Evolutionary conservation across 2,113 vertebrate genomes (phyloP), one percentile per base, ranked within the genome.

Genomic region (Tylochromis polylepis): DNA sequence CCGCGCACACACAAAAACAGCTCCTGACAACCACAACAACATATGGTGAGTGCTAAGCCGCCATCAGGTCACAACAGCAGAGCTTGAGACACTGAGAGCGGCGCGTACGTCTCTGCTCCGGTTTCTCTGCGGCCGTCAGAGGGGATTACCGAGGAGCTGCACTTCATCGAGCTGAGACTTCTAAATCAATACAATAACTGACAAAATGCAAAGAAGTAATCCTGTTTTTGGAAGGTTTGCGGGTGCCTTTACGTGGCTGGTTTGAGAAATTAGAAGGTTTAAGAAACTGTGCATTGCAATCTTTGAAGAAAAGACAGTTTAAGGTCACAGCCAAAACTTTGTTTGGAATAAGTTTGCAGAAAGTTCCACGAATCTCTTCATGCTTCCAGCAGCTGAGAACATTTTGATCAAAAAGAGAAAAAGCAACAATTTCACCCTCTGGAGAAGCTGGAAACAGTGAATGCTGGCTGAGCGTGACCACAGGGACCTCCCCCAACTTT

Each of bases 1-100:
- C 43, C 8, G 2, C 8, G 1, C 62, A 55, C 58, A 43, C 83
- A 53, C 85, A 58, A 11, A 77, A 78, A 87, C 89, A 79, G 20
- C 36, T 80, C 85, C 83, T 56, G 75, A 85, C 83, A 59, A 59
- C 14, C 82, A 90, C 89, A 91, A 72, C 88, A 85, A 83, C 92
- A 95, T 92, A 93, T 92, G 89, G 89, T 27, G 51, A 31, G 41
- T 7, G 12, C 82, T 92, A 90, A 94, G 82, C 93, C 78, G 49
- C 60, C 24, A 29, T 18, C 83, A 62, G 87, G 92, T 90, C 87
- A 57, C 38, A 41, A 85, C 56, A 24, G 79, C 27, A 4, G 5
- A 49, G 58, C 86, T 58, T 22, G 9, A 84, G 65, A 89, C 81
- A 53, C 77, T 24, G 15, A 8, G 22, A 57, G 59, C 9, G 20